Evolutionary conservation across 2,888 invertebrate species (phyloP), one percentile per base, ranked within the genome.

Genomic region (Apomyelois bistriatella): DNA sequence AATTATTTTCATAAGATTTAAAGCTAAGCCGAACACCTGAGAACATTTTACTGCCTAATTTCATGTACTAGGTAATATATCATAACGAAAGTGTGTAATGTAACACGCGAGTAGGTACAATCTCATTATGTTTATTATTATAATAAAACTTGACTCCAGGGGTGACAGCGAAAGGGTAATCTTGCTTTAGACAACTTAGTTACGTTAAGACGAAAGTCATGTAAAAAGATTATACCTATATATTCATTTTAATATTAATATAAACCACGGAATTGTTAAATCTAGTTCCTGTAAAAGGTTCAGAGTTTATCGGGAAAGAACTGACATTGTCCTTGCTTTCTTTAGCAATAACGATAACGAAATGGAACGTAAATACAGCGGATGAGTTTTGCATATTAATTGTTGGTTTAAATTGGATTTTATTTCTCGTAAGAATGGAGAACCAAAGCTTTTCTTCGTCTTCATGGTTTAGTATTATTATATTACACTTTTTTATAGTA

Each of bases 81-180:
- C 28, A 28, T 35, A 10, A 15, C 32, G 15, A 46, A 16, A 46
- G 13, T 5, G 32, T 46, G 46, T 46, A 32, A 46, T 5, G 32
- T 9, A 46, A 46, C 15, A 46, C 46, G 32, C 9, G 32, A 32
- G 13, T n/a, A n/a, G n/a, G n/a, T 46, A 32, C 8, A n/a, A 3
- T 35, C 47, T 48, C 47, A 48, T 48, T 36, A 48, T 48, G 35
- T 36, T 48, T 48, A 36, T 48, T 36, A 48, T 48, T 48, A 48
- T 48, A 36, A 48, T 48, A 48, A 36, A 48, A 48, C 47, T 17
- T 32, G 16, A 36, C 47, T 12, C 22, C 38, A 12, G 22, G 37
- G 49, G 22, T 49, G 40, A 32, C 40, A 32, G 40, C 16, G 40
- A 50, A n/a, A 50, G 49, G 49, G 49, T 38, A 40, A 49, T 13